Base-by-base conservation (phyloP, 2,113 vertebrate species). In the Picathartes gymnocephalus region DNA sequence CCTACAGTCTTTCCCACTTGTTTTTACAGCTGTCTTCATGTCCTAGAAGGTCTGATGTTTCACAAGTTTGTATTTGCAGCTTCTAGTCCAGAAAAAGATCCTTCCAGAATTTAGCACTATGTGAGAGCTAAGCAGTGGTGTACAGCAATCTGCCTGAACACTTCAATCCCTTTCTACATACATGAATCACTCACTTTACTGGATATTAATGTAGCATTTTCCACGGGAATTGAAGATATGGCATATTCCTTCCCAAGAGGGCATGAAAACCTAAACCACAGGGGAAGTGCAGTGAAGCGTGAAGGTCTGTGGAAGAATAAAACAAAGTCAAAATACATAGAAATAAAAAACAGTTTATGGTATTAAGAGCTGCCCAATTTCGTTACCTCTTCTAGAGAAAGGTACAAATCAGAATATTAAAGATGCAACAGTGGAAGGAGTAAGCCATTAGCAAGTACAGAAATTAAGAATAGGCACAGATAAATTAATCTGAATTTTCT, bases 1-100 rank as follows among this genome's bases (percentile, higher is more conserved):
- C 45, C 47, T 90, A 87, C 50, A 70, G 35, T 51, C 44, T 78
- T 58, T 71, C 62, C 87, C 30, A 78, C 56, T 88, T 93, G 77
- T 93, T 96, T 95, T 90, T 53, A 93, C 88, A 92, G 86, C 88
- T 95, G 91, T 68, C 80, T 92, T 79, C 48, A 11, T 44, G 48
- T 92, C 85, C 91, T 86, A 90, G 68, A 88, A 92, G 66, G 73
- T 47, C 83, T 86, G 72, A 95, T 86, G 89, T 82, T 93, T 81
- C 65, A 64, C 31, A 79, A 61, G 61, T 91, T 47, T 60, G 22
- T 51, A 85, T 93, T 85, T 89, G 79, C 90, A 82, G 44, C 53
- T 87, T 61, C 57, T 37, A 69, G n/a, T 76, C 78, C 70, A 90
- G 84, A 91, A 96, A 90, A 77, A 90, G 84, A 85, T 56, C 70